phyloP scores from a whole-genome alignment of 2,888 invertebrate species.

The Euphydryas editha region DNA sequence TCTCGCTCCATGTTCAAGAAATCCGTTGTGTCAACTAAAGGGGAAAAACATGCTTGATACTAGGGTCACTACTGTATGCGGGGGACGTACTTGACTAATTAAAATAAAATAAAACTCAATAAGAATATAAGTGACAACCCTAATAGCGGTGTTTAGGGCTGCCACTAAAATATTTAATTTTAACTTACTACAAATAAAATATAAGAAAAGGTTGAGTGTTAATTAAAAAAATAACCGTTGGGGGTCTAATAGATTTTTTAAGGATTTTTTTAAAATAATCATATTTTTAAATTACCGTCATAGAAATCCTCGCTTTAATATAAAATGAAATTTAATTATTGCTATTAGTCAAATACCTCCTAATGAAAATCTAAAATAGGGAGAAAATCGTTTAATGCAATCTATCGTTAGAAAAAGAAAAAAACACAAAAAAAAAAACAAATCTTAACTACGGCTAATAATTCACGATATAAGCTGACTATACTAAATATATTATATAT shows the following conservation, averaged over 20 bases:
- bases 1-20: constrained; percentile 75
- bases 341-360: constrained; percentile 8
- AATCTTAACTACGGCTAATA: not conserved
- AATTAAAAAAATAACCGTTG: no score
- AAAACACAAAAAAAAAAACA: no score
- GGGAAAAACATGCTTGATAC: constrained; percentile 35
- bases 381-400: constrained; percentile 1
- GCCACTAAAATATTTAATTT: not conserved
- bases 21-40: constrained; percentile 70
- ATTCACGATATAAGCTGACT: not conserved
- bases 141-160: not conserved
- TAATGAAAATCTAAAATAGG: not conserved
- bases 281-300: no score
- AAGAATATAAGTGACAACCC: not conserved
- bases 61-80: not conserved
- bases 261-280: no score
- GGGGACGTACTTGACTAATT: not conserved
- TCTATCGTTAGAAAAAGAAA: not conserved
- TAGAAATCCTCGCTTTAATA: no score
- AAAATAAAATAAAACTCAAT: not conserved
- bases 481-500: not conserved
- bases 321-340: not conserved
- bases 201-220: no score
- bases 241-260: no score
- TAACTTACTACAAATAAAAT: no score